Evolutionary conservation across 2,888 invertebrate genomes (phyloP), one percentile per base, ranked within the genome.

Genomic region (Philhelius pedissequus): DNA sequence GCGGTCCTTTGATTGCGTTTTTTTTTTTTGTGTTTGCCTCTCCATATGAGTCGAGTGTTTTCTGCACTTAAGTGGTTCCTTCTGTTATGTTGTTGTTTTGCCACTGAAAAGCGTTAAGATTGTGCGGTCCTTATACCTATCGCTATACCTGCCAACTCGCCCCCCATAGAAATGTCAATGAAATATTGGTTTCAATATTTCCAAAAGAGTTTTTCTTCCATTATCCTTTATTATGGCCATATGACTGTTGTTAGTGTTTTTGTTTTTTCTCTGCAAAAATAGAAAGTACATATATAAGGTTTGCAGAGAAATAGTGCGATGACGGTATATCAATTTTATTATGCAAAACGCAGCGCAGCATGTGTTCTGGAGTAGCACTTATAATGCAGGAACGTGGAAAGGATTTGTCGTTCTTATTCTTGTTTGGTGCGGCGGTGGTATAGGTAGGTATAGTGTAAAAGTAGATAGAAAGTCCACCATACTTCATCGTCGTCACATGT

Each of bases 281-380:
- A 30, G 20, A n/a, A n/a, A 74, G 52, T 68, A 45, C 30, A 62
- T 7, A 64, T 69, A 54, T 54, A 69, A 32, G 79, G 4, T 25
- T 52, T 80, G 68, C 76, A 75, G 66, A 75, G 66, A 62, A 80
- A 80, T 84, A 84, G 84, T 84, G 84, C 84, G 84, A 84, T 76
- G 80, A 60, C 76, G 84, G 84, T 84, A 84, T 76, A 80, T 84
- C 84, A 84, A 75, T 80, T 84, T 84, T 84, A 84, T 80, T 84
- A 84, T 84, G 84, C 84, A 84, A 84, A 84, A 84, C 84, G 84
- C 84, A 84, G 71, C 54, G 80, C 68, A 84, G 70, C 84, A 84
- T 84, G 18, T 84, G 84, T 80, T 66, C 71, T 35, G 30, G 75
- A 84, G 80, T 84, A 80, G 84, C 75, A 80, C 80, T 84, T 80